Base-by-base conservation (phyloP, 2,797 vertebrate species). In the Sorex maritimensis region DNA sequence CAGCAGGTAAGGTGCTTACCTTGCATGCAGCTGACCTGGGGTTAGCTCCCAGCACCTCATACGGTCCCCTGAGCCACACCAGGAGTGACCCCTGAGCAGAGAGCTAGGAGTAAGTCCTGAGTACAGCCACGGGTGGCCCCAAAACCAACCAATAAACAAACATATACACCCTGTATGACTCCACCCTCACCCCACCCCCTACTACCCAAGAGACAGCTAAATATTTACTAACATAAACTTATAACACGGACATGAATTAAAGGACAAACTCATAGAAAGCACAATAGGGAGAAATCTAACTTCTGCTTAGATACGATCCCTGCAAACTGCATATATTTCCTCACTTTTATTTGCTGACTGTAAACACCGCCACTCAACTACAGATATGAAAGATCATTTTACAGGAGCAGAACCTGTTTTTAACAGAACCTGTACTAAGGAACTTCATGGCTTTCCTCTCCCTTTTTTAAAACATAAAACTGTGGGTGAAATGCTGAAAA, bases 391-490 rank as follows among this genome's bases (percentile, higher is more conserved):
- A 71, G 81, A 46, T n/a, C 44, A 79, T 78, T 52, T 79, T 63
- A 44, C 10, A 44, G 0, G 58, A 73, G 65, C 46, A 80, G 13
- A 28, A 58, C 30, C 75, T 58, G 30, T 63, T 41, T 91, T 72
- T 19, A 93, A 74, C 63, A 79, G 52, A 82, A 55, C 26, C 71
- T 21, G 86, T 61, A 68, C 49, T 94, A 38, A n/a, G 73, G 91
- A 90, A 38, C 13, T 46, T 63, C 65, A 65, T 23, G 63, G 44
- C 55, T 87, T 88, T 52, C 68, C 71, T 87, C 86, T 94, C 44
- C 67, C 2, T 73, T 78, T 80, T 75, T 30, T 58, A 80, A 78
- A 94, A 89, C 78, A 90, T n/a, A 78, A 79, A 93, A 91, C 26
- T 34, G 28, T 44, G 77, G 80, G 69, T 63, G 74, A 93, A 93